These are phyloP conservation scores for Phaethon lepturus DNA, from an alignment of 2,113 vertebrate species.

Conservation along the genomic window DNA sequence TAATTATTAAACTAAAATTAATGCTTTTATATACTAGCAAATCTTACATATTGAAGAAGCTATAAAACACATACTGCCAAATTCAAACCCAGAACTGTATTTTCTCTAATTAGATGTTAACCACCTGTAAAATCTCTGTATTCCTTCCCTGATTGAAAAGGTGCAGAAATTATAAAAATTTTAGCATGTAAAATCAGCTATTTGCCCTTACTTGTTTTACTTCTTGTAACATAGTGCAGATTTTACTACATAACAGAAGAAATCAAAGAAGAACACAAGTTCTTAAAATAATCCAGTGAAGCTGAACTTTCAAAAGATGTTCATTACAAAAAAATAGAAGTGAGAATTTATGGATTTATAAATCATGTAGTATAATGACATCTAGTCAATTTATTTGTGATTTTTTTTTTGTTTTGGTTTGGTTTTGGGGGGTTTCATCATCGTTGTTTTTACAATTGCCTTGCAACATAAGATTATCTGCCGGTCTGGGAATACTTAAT, in stretches of 20 bases:
- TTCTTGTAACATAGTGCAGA: not conserved
- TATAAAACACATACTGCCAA: not conserved
- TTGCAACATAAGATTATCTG: not conserved
- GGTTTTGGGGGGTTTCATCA: fast-evolving
- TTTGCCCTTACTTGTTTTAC: fast-evolving
- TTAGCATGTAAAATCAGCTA: not conserved
- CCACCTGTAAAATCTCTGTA: not conserved
- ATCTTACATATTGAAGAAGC: not conserved
- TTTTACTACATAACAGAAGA: not conserved
- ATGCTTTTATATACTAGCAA: not conserved
- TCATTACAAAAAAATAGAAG: not conserved
- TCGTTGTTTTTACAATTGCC: not conserved
- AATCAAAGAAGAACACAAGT: not conserved
- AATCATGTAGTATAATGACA: not conserved
- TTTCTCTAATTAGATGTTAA: not conserved
- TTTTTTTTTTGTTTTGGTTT: not conserved
- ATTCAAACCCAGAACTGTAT: not conserved
- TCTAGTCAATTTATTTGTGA: not conserved
- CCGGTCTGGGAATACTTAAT: not conserved
- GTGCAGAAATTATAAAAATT: not conserved
- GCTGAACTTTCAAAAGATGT: not conserved
- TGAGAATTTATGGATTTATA: not conserved
- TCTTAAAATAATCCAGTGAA: not conserved
- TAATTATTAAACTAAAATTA: not conserved
- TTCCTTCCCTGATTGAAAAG: not conserved